A percentile compares a stretch with the other conserved stretches of the same genome.
These are phyloP conservation scores for Campoletis sonorensis DNA, from an alignment of 1,140 invertebrate genomes.

Conservation along the genomic window DNA sequence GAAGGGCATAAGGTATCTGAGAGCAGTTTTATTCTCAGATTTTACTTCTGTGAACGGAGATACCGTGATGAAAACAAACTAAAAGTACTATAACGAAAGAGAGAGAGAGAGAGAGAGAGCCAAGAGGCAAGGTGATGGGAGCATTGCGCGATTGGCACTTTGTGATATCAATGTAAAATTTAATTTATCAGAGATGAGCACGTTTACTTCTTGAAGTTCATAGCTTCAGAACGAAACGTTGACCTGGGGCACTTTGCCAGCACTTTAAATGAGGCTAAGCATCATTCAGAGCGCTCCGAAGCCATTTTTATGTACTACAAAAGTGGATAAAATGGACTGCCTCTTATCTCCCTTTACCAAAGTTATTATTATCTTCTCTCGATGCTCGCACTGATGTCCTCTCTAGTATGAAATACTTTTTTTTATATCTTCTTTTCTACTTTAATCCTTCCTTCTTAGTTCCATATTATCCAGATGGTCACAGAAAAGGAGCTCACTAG, in stretches of 20 bases:
- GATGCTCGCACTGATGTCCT: background rate
- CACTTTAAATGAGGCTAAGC: background rate
- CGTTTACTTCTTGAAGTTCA: background rate
- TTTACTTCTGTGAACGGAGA: too few species aligned
- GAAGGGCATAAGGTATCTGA: background rate
- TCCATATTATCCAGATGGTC: too few species aligned
- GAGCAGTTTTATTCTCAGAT: too few species aligned
- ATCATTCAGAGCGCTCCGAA: background rate
- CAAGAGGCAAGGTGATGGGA: background rate
- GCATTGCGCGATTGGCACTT: slow-evolving; percentile 20
- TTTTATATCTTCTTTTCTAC: background rate
- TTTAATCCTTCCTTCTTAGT: too few species aligned
- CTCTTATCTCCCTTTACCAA: background rate
- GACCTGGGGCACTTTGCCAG: background rate
- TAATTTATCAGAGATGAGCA: slow-evolving; percentile 1
- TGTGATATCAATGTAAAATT: background rate
- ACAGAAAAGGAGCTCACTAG: too few species aligned
- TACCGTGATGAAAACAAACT: background rate
- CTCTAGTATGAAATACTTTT: background rate
- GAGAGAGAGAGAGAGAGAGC: background rate
- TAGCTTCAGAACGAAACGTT: background rate
- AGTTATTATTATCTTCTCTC: background rate
- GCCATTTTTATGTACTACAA: slow-evolving; percentile 10
- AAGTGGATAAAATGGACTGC: background rate
- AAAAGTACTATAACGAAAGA: background rate